Conservation (phyloP, 2,888 invertebrate species). For the Andrena fulva region DNA sequence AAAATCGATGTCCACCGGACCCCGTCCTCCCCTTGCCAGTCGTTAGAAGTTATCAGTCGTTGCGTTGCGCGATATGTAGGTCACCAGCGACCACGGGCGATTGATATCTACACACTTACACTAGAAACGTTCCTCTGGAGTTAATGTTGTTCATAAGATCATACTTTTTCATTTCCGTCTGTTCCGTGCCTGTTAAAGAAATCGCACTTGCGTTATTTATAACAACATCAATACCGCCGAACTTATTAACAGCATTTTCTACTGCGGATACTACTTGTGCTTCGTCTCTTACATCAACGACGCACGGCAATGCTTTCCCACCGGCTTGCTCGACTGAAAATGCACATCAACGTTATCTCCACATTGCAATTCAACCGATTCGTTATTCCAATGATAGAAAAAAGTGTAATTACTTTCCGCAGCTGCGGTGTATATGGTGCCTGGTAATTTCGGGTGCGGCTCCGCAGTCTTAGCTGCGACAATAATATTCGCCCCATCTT, state of each 20-base stretch:
- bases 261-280: slow-evolving; percentile 90
- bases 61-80: too few relatives aligned
- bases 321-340: slow-evolving; percentile 92
- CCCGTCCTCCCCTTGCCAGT: too few relatives aligned
- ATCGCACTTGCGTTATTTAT: slow-evolving; percentile 99
- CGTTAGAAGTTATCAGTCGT: too few relatives aligned
- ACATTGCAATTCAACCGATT: background rate
- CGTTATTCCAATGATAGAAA: background rate
- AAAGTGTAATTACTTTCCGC: slow-evolving; percentile 90
- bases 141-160: slow-evolving; percentile 98
- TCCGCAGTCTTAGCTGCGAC: slow-evolving; percentile 96
- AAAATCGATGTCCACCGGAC: too few relatives aligned
- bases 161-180: slow-evolving; percentile 97
- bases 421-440: slow-evolving; percentile 96
- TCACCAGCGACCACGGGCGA: too few relatives aligned
- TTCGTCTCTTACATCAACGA: slow-evolving; percentile 95
- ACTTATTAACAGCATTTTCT: slow-evolving; percentile 91
- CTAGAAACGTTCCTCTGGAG: slow-evolving; percentile 97
- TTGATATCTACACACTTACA: slow-evolving; percentile 87
- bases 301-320: slow-evolving; percentile 93
- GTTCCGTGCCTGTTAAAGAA: slow-evolving; percentile 91
- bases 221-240: slow-evolving; percentile 98
- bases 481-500: slow-evolving; percentile 96
- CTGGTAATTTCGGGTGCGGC: slow-evolving; percentile 95
- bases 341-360: slow-evolving; percentile 20